Conservation (phyloP, 2,797 vertebrate genomes). For the Crenichthys baileyi region DNA sequence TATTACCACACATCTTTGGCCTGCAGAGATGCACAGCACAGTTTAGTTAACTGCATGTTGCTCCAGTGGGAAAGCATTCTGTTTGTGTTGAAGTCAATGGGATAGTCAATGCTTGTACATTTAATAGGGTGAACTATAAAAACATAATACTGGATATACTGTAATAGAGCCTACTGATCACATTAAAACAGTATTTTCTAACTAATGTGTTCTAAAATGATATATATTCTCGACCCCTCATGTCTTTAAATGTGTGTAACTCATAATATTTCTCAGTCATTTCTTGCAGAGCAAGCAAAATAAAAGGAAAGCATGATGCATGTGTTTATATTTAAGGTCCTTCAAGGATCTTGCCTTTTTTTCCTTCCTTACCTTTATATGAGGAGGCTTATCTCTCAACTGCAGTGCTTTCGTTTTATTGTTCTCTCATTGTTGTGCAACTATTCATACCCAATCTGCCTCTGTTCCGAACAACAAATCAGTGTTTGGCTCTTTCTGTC, state of each 20-base stretch:
- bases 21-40: constrained; percentile 25
- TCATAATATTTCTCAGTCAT: constrained; percentile 28
- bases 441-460: constrained; percentile 81
- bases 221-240: neutral
- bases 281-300: constrained; percentile 25
- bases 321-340: constrained; percentile 62
- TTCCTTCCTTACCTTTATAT: constrained; percentile 63
- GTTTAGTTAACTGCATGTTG: constrained; percentile 50
- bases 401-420: constrained; percentile 81
- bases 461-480: constrained; percentile 82
- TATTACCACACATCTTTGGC: constrained; percentile 32
- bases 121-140: neutral
- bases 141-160: neutral
- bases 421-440: constrained; percentile 82
- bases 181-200: neutral
- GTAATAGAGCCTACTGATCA: neutral
- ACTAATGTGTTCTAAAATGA: constrained; percentile 8
- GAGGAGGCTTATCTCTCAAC: constrained; percentile 75
- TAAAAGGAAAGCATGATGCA: constrained; percentile 51
- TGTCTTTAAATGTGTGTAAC: constrained; percentile 14
- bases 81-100: constrained; percentile 16
- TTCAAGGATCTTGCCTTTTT: constrained; percentile 62
- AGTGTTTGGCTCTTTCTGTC: constrained; percentile 81
- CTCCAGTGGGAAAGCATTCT: constrained; percentile 15
- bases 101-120: neutral